Evolutionary conservation across 2,113 vertebrate genomes (phyloP).

Genomic region (Galeopterus variegatus): DNA sequence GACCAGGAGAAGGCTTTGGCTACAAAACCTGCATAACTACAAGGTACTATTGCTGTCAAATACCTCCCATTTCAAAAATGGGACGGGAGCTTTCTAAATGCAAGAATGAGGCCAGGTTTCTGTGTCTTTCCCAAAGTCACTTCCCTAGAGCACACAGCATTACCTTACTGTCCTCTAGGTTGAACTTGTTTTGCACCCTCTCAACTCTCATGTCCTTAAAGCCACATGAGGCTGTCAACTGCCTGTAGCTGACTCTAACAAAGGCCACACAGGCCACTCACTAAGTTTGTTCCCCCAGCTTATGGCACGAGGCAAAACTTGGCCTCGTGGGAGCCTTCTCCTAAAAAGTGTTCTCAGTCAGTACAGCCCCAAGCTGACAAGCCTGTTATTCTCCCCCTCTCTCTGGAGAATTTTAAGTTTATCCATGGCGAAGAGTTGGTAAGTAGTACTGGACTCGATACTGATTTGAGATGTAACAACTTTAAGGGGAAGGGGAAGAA

Average conservation of each 20-base stretch:
- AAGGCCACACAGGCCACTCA: slow-evolving; percentile 67
- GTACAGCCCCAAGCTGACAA: slow-evolving; percentile 34
- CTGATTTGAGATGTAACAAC: slow-evolving; percentile 65
- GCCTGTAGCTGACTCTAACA: slow-evolving; percentile 71
- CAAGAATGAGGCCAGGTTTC: slow-evolving; percentile 45
- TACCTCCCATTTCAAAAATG: slow-evolving; percentile 23
- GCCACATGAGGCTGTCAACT: slow-evolving; percentile 74
- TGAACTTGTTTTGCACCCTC: slow-evolving; percentile 63
- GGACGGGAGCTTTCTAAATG: slow-evolving; percentile 1
- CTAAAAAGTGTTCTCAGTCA: slow-evolving; percentile 26
- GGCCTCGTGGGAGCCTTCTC: slow-evolving; percentile 58
- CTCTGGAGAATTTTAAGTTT: slow-evolving; percentile 70
- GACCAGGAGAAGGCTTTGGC: slow-evolving; percentile 30
- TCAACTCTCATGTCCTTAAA: slow-evolving; percentile 63
- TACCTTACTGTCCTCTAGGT: slow-evolving; percentile 48
- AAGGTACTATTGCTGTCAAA: slow-evolving; percentile 14
- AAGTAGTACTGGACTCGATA: slow-evolving; percentile 55
- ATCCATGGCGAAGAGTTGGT: slow-evolving; percentile 67
- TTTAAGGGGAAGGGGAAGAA: slow-evolving; percentile 75
- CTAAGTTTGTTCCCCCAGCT: slow-evolving; percentile 13
- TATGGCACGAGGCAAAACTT: slow-evolving; percentile 56
- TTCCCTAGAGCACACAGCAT: not conserved
- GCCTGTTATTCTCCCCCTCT: slow-evolving; percentile 36
- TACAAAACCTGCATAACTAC: slow-evolving; percentile 39
- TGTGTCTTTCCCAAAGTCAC: slow-evolving; percentile 40